Evolutionary conservation across 2,888 invertebrate species (phyloP), one percentile per base, ranked within the genome.

Genomic region (Argyresthia goedartella): DNA sequence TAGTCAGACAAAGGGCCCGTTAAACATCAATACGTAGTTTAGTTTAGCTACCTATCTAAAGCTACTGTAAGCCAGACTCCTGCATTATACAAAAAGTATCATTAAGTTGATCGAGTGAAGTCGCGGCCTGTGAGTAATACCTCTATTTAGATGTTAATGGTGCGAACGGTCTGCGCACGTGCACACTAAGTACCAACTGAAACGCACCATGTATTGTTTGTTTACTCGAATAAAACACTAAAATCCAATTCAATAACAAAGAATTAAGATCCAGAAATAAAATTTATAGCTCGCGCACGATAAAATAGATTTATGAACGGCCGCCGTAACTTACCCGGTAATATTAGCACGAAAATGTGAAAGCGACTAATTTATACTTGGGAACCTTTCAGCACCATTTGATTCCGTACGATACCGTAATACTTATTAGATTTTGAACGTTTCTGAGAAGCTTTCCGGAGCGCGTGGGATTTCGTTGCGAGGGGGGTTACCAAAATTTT

Each of bases 221-320:
- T 86, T 86, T 86, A 86, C 80, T 76, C 78, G 80, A 82, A 85
- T 85, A 85, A 84, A 86, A 86, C 85, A 85, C 86, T 86, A 85
- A 86, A 85, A 84, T 85, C 84, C 80, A 84, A 84, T 84, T 84
- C 85, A 84, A 86, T 85, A 86, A 86, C 85, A 86, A 86, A 86
- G 85, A 86, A 86, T 86, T 86, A 85, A 85, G 86, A 84, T 86
- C 86, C 85, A 79, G 77, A 86, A 86, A 86, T 86, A 86, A 84
- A 86, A 85, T 85, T 85, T 84, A 86, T 86, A 84, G 82, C 85
- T 73, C 66, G 71, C 71, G 78, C 79, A 81, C 86, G 82, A 85
- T 86, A 84, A 85, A 86, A 85, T 85, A 85, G 85, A 86, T 86
- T 86, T 86, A 86, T 85, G 84, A 79, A 76, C 69, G 76, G 63